Percentiles rank a stretch among this genome's conserved stretches.
These are phyloP conservation scores for Papilio machaon DNA, from an alignment of 1,140 invertebrate species.

Conservation along the genomic window DNA sequence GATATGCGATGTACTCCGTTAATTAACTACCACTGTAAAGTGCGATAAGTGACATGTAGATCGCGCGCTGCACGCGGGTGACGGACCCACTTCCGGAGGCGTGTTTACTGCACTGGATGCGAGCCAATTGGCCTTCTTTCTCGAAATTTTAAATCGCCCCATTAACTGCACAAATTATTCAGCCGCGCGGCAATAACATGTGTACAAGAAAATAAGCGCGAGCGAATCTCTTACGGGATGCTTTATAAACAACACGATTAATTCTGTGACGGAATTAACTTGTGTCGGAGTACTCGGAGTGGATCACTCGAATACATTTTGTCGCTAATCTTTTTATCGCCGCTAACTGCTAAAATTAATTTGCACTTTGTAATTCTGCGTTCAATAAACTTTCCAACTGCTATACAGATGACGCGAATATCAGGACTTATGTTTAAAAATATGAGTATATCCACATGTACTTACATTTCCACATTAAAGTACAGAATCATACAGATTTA, in stretches of 20 bases:
- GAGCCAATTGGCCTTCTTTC: constrained; percentile 66
- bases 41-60: constrained; percentile 29
- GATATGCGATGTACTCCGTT: not conserved
- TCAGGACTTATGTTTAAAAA: not conserved
- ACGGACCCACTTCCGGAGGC: constrained; percentile 58
- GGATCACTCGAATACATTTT: constrained; percentile 33
- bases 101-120: constrained; percentile 57
- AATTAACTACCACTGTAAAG: constrained; percentile 6
- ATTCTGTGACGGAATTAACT: constrained; percentile 52
- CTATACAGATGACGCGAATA: not conserved
- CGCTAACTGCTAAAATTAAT: constrained; percentile 37
- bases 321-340: constrained; percentile 39
- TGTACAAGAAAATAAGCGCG: constrained; percentile 50
- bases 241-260: constrained; percentile 61
- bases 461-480: not conserved
- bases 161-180: constrained; percentile 68
- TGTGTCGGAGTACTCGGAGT: constrained; percentile 15
- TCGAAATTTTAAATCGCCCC: constrained; percentile 51
- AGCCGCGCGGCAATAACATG: constrained; percentile 51
- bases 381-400: constrained; percentile 31
- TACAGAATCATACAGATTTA: not conserved
- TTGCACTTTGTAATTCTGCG: constrained; percentile 24
- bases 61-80: constrained; percentile 19
- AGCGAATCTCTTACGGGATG: constrained; percentile 33
- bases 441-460: too few relatives aligned